Evolutionary conservation across 1,140 invertebrate genomes (phyloP).

Genomic region (Lasioglossum albipes): DNA sequence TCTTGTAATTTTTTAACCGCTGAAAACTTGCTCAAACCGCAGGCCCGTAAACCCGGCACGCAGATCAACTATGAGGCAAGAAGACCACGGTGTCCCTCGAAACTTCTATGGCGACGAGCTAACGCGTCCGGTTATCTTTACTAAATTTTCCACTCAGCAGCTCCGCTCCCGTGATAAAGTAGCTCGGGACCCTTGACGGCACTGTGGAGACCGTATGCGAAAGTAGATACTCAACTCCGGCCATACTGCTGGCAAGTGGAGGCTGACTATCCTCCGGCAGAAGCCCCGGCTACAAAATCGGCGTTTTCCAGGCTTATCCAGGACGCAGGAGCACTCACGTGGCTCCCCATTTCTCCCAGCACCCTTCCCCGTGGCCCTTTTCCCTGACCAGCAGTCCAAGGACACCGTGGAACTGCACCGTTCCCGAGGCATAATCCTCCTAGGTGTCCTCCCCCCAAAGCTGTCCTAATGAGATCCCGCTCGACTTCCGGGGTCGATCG

Average conservation of each 20-base stretch:
- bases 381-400: slow-evolving; percentile 11
- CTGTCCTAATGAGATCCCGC: slow-evolving; percentile 11
- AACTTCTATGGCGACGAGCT: slow-evolving; percentile 24
- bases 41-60: background rate
- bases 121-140: slow-evolving; percentile 52
- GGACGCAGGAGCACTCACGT: slow-evolving; percentile 46
- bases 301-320: slow-evolving; percentile 63
- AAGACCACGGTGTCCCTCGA: background rate
- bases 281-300: slow-evolving; percentile 58
- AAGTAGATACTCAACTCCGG: slow-evolving; percentile 62
- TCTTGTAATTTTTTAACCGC: background rate
- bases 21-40: background rate
- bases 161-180: slow-evolving; percentile 55
- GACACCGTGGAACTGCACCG: slow-evolving; percentile 2
- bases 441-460: background rate
- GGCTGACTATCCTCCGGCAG: slow-evolving; percentile 23
- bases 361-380: background rate
- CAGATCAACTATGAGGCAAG: background rate
- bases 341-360: background rate
- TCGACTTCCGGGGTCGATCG: slow-evolving; percentile 3
- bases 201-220: slow-evolving; percentile 60
- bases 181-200: slow-evolving; percentile 48
- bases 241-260: slow-evolving; percentile 35
- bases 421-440: slow-evolving; percentile 1
- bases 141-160: slow-evolving; percentile 61